phyloP scores from a whole-genome alignment of 2,113 vertebrate genomes.

The Siniperca chuatsi region DNA sequence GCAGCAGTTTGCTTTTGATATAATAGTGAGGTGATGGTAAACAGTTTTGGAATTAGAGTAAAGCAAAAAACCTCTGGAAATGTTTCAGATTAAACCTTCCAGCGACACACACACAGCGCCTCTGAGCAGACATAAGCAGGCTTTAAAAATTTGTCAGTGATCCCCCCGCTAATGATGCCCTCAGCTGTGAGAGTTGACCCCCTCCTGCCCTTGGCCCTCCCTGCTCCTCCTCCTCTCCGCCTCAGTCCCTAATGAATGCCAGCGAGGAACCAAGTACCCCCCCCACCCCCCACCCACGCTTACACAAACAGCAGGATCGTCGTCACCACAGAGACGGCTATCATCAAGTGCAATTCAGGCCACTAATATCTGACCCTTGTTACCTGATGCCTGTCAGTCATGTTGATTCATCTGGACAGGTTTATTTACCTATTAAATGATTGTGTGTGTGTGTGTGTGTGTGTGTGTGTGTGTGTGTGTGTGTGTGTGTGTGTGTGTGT shows the following conservation, averaged over 20 bases:
- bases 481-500: conserved; percentile 30
- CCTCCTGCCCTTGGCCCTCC: conserved; percentile 63
- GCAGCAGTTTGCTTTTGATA: background rate
- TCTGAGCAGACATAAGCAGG: conserved; percentile 45
- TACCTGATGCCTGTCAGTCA: conserved; percentile 72
- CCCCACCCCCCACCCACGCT: conserved; percentile 29
- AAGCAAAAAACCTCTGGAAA: background rate
- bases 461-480: conserved; percentile 5
- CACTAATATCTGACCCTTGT: conserved; percentile 63
- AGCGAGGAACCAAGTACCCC: conserved; percentile 48
- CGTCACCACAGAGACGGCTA: conserved; percentile 33
- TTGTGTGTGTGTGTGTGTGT: conserved; percentile 11
- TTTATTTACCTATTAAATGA: conserved; percentile 50
- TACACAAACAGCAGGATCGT: conserved; percentile 42
- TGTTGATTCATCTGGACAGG: conserved; percentile 50
- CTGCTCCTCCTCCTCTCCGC: conserved; percentile 41
- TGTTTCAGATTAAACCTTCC: conserved; percentile 5
- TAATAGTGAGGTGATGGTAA: conserved; percentile 8
- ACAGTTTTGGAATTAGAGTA: background rate
- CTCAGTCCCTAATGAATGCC: conserved; percentile 71
- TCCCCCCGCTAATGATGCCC: conserved; percentile 74
- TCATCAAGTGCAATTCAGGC: conserved; percentile 54
- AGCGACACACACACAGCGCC: conserved; percentile 1
- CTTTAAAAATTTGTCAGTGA: conserved; percentile 77
- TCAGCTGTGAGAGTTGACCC: conserved; percentile 77